Evolutionary conservation across 53 echinoderm and acorn worm genomes (phyloP).

Genomic region (Patiria pectinifera): DNA sequence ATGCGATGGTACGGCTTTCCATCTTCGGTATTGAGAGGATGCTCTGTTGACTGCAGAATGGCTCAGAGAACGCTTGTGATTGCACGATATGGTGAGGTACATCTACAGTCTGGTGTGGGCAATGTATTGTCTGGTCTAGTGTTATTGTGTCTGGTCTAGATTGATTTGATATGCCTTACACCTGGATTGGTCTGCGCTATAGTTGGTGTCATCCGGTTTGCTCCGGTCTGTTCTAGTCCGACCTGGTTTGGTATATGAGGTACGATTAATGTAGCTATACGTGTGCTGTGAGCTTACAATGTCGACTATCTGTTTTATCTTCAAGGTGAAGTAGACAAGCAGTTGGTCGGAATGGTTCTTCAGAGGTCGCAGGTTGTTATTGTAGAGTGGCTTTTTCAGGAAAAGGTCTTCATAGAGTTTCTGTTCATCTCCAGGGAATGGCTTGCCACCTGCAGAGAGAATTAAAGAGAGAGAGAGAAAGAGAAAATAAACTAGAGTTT

Average conservation of each 20-base stretch:
- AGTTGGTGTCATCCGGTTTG: neutral
- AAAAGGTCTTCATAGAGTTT: slow-evolving; percentile 72
- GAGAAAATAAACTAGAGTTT: too few relatives aligned
- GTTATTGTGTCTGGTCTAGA: neutral
- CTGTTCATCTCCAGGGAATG: slow-evolving; percentile 74
- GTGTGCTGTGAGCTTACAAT: slow-evolving; percentile 73
- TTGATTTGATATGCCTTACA: neutral
- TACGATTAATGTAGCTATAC: neutral
- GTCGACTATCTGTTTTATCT: slow-evolving; percentile 84
- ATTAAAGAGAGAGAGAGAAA: too few relatives aligned
- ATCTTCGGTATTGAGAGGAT: too few relatives aligned
- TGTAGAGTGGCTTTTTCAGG: slow-evolving; percentile 60
- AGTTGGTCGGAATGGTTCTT: slow-evolving; percentile 70
- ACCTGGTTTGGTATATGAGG: neutral
- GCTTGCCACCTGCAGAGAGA: slow-evolving; percentile 51
- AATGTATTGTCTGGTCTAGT: too few relatives aligned
- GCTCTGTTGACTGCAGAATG: too few relatives aligned
- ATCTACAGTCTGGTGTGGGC: too few relatives aligned
- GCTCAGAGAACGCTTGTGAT: too few relatives aligned
- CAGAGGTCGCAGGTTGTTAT: slow-evolving; percentile 70
- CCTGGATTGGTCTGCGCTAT: neutral
- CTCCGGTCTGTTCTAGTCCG: neutral
- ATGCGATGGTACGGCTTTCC: too few relatives aligned
- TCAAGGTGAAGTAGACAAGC: slow-evolving; percentile 77
- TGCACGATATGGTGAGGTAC: too few relatives aligned